Percentiles rank a stretch among this genome's conserved stretches.
Conservation (phyloP, 1,140 invertebrate species). For the Leptinotarsa undecemlineata region DNA sequence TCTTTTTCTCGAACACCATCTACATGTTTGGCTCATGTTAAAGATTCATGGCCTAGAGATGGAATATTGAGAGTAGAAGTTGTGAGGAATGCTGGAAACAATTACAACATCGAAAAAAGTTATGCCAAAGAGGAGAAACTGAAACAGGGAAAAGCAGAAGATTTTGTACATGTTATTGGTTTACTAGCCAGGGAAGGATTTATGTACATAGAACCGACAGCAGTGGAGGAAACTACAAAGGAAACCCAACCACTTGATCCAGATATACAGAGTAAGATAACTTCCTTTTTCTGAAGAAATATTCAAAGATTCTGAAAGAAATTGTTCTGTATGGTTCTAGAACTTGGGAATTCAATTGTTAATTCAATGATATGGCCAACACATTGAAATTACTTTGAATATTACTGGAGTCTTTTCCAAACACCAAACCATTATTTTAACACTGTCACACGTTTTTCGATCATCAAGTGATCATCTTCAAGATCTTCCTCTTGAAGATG, state of each 20-base stretch:
- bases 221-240: constrained; percentile 58
- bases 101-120: constrained; percentile 79
- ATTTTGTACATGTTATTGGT: constrained; percentile 66
- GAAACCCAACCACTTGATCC: constrained; percentile 49
- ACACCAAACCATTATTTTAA: too few species aligned
- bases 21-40: constrained; percentile 89
- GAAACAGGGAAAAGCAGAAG: constrained; percentile 68
- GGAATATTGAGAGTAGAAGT: constrained; percentile 97
- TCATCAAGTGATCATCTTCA: too few species aligned
- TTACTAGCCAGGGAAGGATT: constrained; percentile 72
- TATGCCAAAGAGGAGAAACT: constrained; percentile 78
- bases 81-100: constrained; percentile 70
- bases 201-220: constrained; percentile 71
- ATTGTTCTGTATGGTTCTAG: too few species aligned
- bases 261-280: constrained; percentile 4
- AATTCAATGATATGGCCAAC: too few species aligned
- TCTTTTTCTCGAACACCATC: constrained; percentile 90
- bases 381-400: too few species aligned
- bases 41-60: constrained; percentile 90
- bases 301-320: too few species aligned
- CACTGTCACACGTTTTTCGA: too few species aligned
- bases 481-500: too few species aligned
- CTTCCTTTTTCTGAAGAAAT: too few species aligned
- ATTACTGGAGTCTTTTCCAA: too few species aligned
- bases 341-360: too few species aligned